Conservation (phyloP, 2,113 vertebrate genomes). For the Spermophilus dauricus region DNA sequence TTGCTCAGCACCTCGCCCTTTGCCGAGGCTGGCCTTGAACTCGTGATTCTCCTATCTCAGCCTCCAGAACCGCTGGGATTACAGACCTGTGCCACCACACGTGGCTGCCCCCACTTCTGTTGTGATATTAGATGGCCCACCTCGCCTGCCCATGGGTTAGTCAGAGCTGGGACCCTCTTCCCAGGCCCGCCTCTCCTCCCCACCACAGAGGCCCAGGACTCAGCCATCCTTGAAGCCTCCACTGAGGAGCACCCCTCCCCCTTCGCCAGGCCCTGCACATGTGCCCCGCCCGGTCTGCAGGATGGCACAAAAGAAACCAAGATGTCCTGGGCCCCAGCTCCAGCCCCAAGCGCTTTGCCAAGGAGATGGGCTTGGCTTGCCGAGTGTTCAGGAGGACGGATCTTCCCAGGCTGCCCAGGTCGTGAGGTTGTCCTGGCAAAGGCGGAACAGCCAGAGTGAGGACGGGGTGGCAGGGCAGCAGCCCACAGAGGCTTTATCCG, state of each 20-base stretch:
- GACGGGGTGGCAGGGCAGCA: background rate
- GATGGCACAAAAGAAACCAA: slow-evolving; percentile 27
- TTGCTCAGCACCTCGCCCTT: too few relatives aligned
- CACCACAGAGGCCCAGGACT: background rate
- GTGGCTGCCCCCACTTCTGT: background rate
- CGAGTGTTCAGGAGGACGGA: background rate
- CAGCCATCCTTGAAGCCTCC: background rate
- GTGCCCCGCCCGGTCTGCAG: background rate
- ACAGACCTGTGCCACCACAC: too few relatives aligned
- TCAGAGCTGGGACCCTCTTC: fast-evolving
- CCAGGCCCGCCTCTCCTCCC: background rate
- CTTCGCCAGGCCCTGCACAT: background rate
- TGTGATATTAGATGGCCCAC: background rate
- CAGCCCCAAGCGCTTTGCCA: background rate
- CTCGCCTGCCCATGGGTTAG: background rate
- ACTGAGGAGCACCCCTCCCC: background rate
- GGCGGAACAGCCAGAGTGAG: background rate
- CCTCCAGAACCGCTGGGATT: too few relatives aligned
- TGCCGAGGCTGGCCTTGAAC: too few relatives aligned
- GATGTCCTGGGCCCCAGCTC: background rate
- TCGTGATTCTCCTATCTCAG: too few relatives aligned
- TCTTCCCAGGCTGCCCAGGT: slow-evolving; percentile 40
- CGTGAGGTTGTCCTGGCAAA: slow-evolving; percentile 54
- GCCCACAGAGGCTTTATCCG: background rate
- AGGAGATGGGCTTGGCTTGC: background rate